phyloP scores from a whole-genome alignment of 2,888 invertebrate genomes.

The Microplitis deprimator region DNA sequence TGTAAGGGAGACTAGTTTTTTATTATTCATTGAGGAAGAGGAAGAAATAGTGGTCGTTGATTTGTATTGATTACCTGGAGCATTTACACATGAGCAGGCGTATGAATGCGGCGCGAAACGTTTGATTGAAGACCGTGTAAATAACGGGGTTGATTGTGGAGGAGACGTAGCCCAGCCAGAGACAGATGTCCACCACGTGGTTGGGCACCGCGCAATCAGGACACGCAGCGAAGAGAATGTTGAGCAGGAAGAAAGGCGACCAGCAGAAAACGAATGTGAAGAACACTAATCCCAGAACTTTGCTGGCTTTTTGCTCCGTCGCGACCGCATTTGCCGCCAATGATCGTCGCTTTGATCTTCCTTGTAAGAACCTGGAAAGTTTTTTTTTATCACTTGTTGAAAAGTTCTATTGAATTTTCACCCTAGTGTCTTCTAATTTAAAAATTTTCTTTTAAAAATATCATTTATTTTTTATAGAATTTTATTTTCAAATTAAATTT shows the following conservation, averaged over 20 bases:
- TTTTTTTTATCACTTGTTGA: neutral
- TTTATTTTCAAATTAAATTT: too few relatives aligned
- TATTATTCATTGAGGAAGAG: neutral
- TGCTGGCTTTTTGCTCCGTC: slow-evolving; percentile 96
- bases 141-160: slow-evolving; percentile 95
- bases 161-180: slow-evolving; percentile 94
- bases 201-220: slow-evolving; percentile 84
- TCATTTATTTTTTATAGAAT: too few relatives aligned
- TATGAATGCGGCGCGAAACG: slow-evolving; percentile 89
- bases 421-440: too few relatives aligned
- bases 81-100: slow-evolving; percentile 83
- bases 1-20: neutral
- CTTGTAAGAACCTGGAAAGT: slow-evolving; percentile 77
- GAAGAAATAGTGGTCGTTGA: neutral
- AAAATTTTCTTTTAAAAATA: too few relatives aligned
- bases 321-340: slow-evolving; percentile 86
- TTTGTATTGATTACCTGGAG: slow-evolving; percentile 75
- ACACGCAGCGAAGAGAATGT: slow-evolving; percentile 89
- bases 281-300: slow-evolving; percentile 92
- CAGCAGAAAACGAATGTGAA: slow-evolving; percentile 94
- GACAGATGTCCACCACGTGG: slow-evolving; percentile 84
- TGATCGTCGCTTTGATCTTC: slow-evolving; percentile 80
- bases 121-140: slow-evolving; percentile 93
- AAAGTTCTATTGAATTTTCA: neutral
- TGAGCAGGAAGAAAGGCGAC: slow-evolving; percentile 93